Conservation (phyloP, 2,113 vertebrate species). For the Burhinus bistriatus region DNA sequence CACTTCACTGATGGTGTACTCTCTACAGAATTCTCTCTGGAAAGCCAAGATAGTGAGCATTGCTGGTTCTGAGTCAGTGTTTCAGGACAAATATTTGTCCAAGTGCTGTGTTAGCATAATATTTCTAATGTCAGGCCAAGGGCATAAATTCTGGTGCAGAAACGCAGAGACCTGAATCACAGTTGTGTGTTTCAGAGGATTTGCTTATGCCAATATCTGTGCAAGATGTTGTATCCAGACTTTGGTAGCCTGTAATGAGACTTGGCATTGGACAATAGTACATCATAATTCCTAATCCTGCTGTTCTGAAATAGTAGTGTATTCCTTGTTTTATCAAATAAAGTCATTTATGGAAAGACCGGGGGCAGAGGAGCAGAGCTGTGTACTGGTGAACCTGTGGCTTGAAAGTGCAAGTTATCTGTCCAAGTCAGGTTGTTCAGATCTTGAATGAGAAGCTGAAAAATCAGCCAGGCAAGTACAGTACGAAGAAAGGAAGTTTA, state of each 20-base stretch:
- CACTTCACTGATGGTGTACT: rapidly evolving
- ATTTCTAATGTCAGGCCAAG: not conserved
- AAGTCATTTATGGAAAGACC: rapidly evolving
- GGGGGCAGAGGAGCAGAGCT: not conserved
- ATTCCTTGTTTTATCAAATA: not conserved
- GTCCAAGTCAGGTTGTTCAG: not conserved
- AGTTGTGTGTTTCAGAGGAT: not conserved
- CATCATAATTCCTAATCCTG: rapidly evolving
- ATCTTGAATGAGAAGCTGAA: not conserved
- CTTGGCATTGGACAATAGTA: rapidly evolving
- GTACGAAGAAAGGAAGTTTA: not conserved
- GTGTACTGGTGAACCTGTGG: not conserved
- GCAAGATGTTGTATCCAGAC: rapidly evolving
- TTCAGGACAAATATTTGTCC: not conserved
- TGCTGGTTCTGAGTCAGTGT: not conserved
- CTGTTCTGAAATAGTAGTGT: not conserved
- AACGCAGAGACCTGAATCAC: rapidly evolving
- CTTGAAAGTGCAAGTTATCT: not conserved
- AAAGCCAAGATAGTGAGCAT: rapidly evolving
- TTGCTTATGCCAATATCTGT: not conserved
- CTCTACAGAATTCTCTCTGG: not conserved
- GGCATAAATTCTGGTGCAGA: not conserved
- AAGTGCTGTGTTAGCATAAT: not conserved
- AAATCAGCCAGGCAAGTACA: not conserved
- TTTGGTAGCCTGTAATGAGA: not conserved